Percentiles rank a stretch among this genome's conserved stretches.
phyloP scores from a whole-genome alignment of 2,888 invertebrate species.

The Drosophila nr. perissopoda region DNA sequence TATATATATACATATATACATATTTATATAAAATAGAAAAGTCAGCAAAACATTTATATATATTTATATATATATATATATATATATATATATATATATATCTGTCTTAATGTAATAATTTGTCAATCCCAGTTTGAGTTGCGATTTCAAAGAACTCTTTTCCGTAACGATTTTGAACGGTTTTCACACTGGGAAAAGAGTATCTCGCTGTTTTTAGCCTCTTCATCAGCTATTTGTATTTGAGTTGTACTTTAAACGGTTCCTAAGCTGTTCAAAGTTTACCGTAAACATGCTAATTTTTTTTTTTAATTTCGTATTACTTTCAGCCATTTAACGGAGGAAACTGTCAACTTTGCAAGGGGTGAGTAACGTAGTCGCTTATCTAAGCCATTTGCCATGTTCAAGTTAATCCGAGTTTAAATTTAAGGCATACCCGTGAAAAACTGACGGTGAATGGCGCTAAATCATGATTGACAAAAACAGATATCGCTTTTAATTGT shows the following conservation, averaged over 20 bases:
- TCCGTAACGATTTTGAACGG: not conserved
- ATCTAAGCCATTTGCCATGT: conserved; percentile 15
- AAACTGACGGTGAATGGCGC: conserved; percentile 6
- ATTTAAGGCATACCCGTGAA: conserved; percentile 2
- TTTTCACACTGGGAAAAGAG: not conserved
- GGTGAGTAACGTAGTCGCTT: conserved; percentile 20
- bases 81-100: too few species aligned
- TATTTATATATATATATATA: too few species aligned
- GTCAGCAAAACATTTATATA: too few species aligned
- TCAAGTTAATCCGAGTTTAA: conserved; percentile 15
- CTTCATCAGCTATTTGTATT: not conserved
- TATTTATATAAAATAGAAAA: not conserved
- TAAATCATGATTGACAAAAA: conserved; percentile 46
- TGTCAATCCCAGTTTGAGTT: not conserved
- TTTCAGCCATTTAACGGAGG: conserved; percentile 14
- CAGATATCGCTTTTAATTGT: conserved; percentile 53
- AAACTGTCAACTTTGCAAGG: not conserved
- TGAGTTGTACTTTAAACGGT: conserved; percentile 21
- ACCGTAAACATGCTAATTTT: conserved; percentile 14
- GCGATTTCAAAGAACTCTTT: not conserved
- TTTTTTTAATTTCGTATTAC: not conserved
- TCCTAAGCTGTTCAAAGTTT: conserved; percentile 3
- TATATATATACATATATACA: not conserved
- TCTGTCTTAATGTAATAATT: not conserved
- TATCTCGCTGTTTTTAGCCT: not conserved